Base-by-base conservation (phyloP, 2,797 vertebrate genomes). In the Takifugu ocellatus region DNA sequence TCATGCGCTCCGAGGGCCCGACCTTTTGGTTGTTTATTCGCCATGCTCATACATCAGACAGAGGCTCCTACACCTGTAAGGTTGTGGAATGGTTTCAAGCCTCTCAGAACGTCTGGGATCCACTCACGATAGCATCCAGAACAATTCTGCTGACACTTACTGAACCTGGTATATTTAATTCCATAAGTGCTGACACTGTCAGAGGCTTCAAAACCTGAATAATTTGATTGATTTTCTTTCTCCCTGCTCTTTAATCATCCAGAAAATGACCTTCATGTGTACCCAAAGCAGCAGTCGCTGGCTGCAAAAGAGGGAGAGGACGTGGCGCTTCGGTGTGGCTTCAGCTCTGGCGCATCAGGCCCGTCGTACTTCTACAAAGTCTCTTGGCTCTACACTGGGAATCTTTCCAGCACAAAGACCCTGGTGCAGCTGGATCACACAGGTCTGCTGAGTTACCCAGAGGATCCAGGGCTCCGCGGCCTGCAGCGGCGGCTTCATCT, bases 11-110 rank as follows among this genome's bases (percentile, higher is more conserved):
- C 58, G 61, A 0, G 63, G 91, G 51, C 58, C 68, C 6, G 1
- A 68, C 44, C 16, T 95, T 94, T 81, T 70, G 82, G 69, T 64
- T 98, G 51, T 82, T 21, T 9, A 85, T 98, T 44, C 68, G 84
- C 2, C 88, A 89, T 9, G 58, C 68, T 0, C 68, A 63, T 50
- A 44, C 60, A 21, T 62, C 84, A 49, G 92, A 93, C 61, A 36
- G 9, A 1, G 92, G 90, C 6, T 14, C 2, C 0, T 91, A 93
- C 54, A 1, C 1, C 0, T 93, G 91, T 54, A 24, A 67, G 51
- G 89, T 93, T 48, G 75, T 53, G 48, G 91, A 92, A 75, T 92
- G 87, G 87, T 72, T 87, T 5, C 86, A 87, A 56, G 88, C 87
- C 70, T 77, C 89, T 48, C 61, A 45, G 9, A 77, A 79, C 16